A percentile compares a stretch with the other conserved stretches of the same genome.
phyloP scores from a whole-genome alignment of 2,888 invertebrate genomes.

The Lepidonotus clava region DNA sequence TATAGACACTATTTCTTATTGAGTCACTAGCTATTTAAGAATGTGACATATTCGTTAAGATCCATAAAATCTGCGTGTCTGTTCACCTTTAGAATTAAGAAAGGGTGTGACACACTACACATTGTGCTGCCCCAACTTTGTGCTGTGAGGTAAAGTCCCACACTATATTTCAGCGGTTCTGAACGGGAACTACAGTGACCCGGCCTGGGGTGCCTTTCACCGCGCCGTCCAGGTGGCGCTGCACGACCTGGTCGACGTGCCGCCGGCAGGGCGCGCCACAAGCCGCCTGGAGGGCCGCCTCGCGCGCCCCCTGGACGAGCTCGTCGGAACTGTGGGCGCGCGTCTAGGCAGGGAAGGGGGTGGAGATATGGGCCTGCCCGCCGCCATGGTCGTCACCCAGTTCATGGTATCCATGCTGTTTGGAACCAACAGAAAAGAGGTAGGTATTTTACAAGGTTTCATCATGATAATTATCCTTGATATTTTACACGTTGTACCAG shows the following conservation, averaged over 20 bases:
- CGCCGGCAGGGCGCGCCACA: not conserved
- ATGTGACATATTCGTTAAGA: too few species aligned
- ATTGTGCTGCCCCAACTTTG: too few species aligned
- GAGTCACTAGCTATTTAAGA: too few species aligned
- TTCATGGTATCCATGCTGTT: conserved; percentile 1
- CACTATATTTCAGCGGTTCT: not conserved
- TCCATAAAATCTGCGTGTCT: too few species aligned
- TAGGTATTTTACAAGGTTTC: too few species aligned
- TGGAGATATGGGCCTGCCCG: not conserved
- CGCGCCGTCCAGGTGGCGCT: conserved; percentile 27
- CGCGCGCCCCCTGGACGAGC: conserved; percentile 25
- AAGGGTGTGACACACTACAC: too few species aligned
- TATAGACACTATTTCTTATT: too few species aligned
- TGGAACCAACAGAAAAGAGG: not conserved
- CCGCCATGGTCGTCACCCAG: not conserved
- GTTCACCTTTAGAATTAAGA: too few species aligned
- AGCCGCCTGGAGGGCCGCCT: conserved; percentile 19
- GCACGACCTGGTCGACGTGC: not conserved
- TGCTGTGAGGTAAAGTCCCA: too few species aligned
- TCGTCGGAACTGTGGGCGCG: not conserved
- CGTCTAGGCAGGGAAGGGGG: not conserved
- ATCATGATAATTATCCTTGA: too few species aligned
- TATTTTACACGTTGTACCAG: too few species aligned
- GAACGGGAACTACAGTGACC: not conserved
- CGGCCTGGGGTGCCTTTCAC: not conserved